These are phyloP conservation scores for Scaptodrosophila latifasciaeformis DNA, from an alignment of 2,888 invertebrate species.

Conservation along the genomic window DNA sequence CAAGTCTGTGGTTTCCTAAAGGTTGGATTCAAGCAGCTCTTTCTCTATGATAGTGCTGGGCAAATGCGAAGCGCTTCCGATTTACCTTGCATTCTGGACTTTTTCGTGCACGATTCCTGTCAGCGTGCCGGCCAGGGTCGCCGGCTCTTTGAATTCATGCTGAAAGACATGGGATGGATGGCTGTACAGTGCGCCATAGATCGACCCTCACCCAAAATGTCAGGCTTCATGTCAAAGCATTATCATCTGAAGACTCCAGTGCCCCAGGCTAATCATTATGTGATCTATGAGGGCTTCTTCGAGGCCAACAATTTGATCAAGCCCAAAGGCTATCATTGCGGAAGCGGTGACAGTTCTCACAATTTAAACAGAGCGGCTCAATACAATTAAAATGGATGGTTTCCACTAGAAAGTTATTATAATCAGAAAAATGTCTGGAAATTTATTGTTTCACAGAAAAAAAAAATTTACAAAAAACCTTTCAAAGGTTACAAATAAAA, in stretches of 20 bases:
- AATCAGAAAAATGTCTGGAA: no score
- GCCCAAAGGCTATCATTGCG: no score
- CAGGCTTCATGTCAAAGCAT: conserved; percentile 87
- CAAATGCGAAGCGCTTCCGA: conserved; percentile 83
- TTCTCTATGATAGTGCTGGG: conserved; percentile 83
- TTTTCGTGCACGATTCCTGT: conserved; percentile 87
- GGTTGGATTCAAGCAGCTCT: conserved; percentile 90
- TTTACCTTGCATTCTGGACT: conserved; percentile 92
- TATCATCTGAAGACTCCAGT: conserved; percentile 80
- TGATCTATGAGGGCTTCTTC: conserved; percentile 87
- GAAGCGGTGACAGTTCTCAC: no score
- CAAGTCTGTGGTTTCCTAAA: conserved; percentile 88
- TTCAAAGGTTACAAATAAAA: no score
- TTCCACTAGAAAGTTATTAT: no score
- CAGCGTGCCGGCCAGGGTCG: conserved; percentile 91
- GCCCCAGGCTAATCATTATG: conserved; percentile 89
- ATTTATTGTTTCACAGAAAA: no score
- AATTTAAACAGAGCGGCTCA: no score
- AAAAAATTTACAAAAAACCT: no score
- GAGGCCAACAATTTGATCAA: no score
- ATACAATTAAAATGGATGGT: no score
- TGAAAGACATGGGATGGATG: conserved; percentile 80
- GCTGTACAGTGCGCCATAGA: conserved; percentile 89
- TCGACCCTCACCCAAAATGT: conserved; percentile 90
- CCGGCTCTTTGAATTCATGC: conserved; percentile 88